Conservation (phyloP, 2,797 vertebrate species). For the Pterois miles region DNA sequence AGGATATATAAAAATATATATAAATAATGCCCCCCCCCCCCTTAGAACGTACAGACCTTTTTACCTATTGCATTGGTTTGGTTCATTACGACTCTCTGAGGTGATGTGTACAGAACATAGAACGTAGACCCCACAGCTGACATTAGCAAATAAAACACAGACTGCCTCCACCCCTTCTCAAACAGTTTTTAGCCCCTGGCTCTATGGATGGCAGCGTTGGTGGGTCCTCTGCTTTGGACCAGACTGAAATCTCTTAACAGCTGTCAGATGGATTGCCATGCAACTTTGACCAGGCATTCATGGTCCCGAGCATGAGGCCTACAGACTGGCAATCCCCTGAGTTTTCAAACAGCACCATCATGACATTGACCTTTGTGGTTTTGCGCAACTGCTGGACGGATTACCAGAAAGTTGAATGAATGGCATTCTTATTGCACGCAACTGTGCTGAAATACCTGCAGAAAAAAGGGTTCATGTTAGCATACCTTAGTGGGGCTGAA, state of each 20-base stretch:
- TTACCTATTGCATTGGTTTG: conserved; percentile 3
- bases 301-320: background rate
- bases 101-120: conserved; percentile 8
- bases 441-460: background rate
- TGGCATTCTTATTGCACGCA: too few relatives aligned
- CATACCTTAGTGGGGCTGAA: background rate
- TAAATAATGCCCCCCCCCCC: too few relatives aligned
- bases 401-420: too few relatives aligned
- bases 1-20: too few relatives aligned
- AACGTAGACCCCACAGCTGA: conserved; percentile 7
- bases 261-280: background rate
- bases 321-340: background rate
- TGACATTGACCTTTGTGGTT: background rate
- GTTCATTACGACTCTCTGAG: conserved; percentile 35
- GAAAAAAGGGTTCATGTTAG: background rate
- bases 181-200: background rate
- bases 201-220: background rate
- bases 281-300: background rate
- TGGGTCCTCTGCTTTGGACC: background rate
- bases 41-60: conserved; percentile 18
- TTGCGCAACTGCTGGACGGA: background rate
- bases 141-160: background rate
- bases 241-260: background rate
- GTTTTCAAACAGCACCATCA: background rate
- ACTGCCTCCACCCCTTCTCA: background rate